Evolutionary conservation across 92 coral and sea anemone species (phyloP), one percentile per base, ranked within the genome.

Genomic region (Micromussa lordhowensis): DNA sequence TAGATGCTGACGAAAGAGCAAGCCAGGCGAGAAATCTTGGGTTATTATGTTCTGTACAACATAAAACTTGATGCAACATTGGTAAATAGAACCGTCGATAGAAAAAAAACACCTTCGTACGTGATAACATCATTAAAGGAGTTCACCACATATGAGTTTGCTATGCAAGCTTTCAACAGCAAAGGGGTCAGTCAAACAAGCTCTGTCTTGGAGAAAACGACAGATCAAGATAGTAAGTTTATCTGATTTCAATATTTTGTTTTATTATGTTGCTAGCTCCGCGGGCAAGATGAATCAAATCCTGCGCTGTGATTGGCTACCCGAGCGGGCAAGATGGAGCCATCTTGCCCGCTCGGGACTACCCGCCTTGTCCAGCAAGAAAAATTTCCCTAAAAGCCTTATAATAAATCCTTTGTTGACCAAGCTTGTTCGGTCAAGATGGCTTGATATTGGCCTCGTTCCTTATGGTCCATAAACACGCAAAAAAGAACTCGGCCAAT

Each of bases 161-260:
- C 74, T 29, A 59, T 81, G 73, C 74, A 81, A 32, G 85, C 85
- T 34, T 81, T 81, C 61, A 81, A 81, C 72, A 59, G 85, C 51
- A 81, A 81, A 21, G 85, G 85, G 35, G 85, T 8, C 22, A 66
- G 85, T 81, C 1, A 1, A 19, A 4, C 1, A 30, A 81, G 85
- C 31, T 4, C 84, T 24, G 11, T 11, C 72, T 5, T 80, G 53
- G 35, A 22, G 7, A 31, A 19, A 35, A 48, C 1, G 32, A 77
- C 82, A 4, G 82, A 44, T 24, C 26, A 48, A 36, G 35, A 77
- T 55, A 77, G 81, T 77, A 48, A 77, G 81, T 77, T 40, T 77
- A 10, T 31, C 36, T 71, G 5, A 31, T 4, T 71, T 32, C 16
- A 1, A 44, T 13, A 68, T 68, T 68, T 68, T 11, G 9, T 28